Evolutionary conservation across 30 jellyfish, hydroid and myxozoan genomes (phyloP), one percentile per base, ranked within the genome.

Genomic region (Hydractinia echinata): DNA sequence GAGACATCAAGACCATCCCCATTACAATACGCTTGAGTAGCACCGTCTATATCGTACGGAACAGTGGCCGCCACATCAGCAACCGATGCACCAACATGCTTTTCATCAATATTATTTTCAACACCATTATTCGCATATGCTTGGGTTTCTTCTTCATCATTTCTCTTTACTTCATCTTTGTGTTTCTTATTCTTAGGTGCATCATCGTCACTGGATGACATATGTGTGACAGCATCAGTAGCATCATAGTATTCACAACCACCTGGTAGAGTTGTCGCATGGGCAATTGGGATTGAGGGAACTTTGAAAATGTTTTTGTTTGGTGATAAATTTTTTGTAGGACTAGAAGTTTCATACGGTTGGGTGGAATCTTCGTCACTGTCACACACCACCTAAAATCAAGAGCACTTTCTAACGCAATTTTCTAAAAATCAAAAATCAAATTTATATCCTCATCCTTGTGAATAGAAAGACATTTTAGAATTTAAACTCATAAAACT

Each of bases 221-320:
- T 64, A 51, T 13, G 74, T 2, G 74, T 64, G 18, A 4, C 39
- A n/a, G 74, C 74, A 64, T 64, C 74, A 64, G 39, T 51, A 64
- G 74, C 74, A 6, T 64, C 74, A 64, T 64, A 64, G 39, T 6
- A 64, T 13, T 64, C 51, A 16, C 69, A 58, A 58, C 69, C 69
- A 58, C 69, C 69, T 58, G 69, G 69, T 16, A 58, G 69, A 1
- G 69, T 58, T 58, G 69, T 58, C 19, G 19, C 19, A 16, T 58
- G 19, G 39, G 51, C 39, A n/a, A 9, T 13, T 7, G 74, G 74
- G 19, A 51, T 51, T n/a, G 10, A 7, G 10, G 74, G 74, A 51
- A 64, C 74, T 64, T 64, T 64, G 39, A 64, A 64, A n/a, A 64
- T 13, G n/a, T n/a, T n/a, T 7, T 64, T 13, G 19, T 64, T 64